Evolutionary conservation across 2,113 vertebrate species (phyloP).

Genomic region (Cyphomyrus plagiostoma): DNA sequence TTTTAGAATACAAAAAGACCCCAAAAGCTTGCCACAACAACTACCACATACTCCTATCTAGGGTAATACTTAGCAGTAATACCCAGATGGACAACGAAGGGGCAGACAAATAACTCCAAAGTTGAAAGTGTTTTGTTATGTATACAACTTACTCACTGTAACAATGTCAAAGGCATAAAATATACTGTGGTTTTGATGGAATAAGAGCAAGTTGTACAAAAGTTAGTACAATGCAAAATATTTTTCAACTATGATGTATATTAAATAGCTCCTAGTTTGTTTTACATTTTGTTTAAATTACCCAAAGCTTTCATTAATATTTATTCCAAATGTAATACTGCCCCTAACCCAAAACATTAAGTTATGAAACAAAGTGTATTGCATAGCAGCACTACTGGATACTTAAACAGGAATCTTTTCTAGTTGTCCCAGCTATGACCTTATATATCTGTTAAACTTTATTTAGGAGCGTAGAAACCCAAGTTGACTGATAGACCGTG

Average conservation of each 20-base stretch:
- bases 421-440: not conserved
- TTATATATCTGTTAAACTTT: constrained; percentile 6
- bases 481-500: constrained; percentile 1
- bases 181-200: not conserved
- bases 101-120: not conserved
- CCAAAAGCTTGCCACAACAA: constrained; percentile 2
- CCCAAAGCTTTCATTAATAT: not conserved
- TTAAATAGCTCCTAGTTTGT: not conserved
- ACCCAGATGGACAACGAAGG: not conserved
- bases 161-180: not conserved
- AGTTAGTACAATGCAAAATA: not conserved
- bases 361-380: constrained; percentile 16
- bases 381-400: constrained; percentile 8
- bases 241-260: not conserved
- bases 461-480: not conserved
- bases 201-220: not conserved
- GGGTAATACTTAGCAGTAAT: constrained; percentile 4
- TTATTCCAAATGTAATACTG: constrained; percentile 1
- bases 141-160: constrained; percentile 6
- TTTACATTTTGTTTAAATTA: constrained; percentile 3
- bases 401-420: constrained; percentile 6
- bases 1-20: constrained; percentile 11
- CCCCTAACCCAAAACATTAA: constrained; percentile 1
- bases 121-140: constrained; percentile 5
- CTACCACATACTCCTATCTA: not conserved